Evolutionary conservation across 2,888 invertebrate genomes (phyloP).

Genomic region (Harpagoxenus sublaevis): DNA sequence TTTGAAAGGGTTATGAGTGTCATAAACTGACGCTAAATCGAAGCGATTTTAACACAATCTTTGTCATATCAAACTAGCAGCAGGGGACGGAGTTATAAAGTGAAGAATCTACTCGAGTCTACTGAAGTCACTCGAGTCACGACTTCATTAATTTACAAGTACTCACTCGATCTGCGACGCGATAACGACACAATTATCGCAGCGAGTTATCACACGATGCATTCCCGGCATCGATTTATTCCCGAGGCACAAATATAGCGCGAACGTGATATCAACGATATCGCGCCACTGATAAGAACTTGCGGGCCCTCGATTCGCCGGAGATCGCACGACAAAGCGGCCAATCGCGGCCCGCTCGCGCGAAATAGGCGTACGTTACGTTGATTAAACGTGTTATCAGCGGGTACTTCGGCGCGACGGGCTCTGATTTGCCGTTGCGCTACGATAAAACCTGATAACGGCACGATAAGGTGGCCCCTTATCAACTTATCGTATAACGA

Average conservation of each 20-base stretch:
- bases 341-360: slow-evolving; percentile 35
- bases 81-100: neutral
- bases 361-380: slow-evolving; percentile 55
- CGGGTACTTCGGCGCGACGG: slow-evolving; percentile 18
- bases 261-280: slow-evolving; percentile 42
- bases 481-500: slow-evolving; percentile 35
- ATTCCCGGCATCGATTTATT: slow-evolving; percentile 45
- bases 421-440: slow-evolving; percentile 65
- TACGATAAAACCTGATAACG: slow-evolving; percentile 61
- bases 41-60: neutral
- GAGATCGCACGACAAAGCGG: slow-evolving; percentile 46
- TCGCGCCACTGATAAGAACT: slow-evolving; percentile 42
- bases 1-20: neutral
- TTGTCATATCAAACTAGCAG: neutral
- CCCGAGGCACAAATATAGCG: slow-evolving; percentile 52
- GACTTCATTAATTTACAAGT: slow-evolving; percentile 33
- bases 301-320: slow-evolving; percentile 30
- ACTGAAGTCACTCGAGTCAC: neutral
- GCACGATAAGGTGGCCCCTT: slow-evolving; percentile 61
- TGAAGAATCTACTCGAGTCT: neutral
- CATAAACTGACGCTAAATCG: neutral
- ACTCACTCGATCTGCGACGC: neutral
- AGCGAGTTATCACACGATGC: neutral
- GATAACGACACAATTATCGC: slow-evolving; percentile 36
- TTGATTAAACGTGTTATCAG: slow-evolving; percentile 64